Evolutionary conservation across 2,888 invertebrate species (phyloP).

Genomic region (Drosophila limbata): DNA sequence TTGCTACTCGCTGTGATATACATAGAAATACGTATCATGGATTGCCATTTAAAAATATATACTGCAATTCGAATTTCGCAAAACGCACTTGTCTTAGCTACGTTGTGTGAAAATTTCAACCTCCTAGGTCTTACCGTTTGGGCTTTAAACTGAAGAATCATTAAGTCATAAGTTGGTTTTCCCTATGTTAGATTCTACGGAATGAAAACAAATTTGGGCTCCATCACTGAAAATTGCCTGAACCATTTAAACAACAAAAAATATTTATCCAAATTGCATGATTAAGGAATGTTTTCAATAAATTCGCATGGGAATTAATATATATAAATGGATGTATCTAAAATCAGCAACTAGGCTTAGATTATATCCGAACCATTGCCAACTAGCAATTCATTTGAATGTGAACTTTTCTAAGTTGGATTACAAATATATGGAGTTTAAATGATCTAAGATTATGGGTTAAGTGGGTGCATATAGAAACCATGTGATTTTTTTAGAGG

Average conservation of each 20-base stretch:
- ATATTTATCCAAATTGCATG: background rate
- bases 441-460: conserved; percentile 17
- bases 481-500: conserved; percentile 11
- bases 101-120: too few species aligned
- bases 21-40: conserved; percentile 24
- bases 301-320: background rate
- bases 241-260: background rate
- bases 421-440: background rate
- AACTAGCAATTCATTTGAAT: background rate
- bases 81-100: too few species aligned
- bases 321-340: conserved; percentile 12
- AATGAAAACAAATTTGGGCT: too few species aligned
- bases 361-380: conserved; percentile 8
- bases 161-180: too few species aligned
- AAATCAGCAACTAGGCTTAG: conserved; percentile 1
- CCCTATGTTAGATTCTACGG: too few species aligned
- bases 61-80: background rate
- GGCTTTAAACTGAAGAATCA: too few species aligned
- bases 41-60: background rate
- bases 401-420: background rate
- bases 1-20: conserved; percentile 37
- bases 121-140: too few species aligned
- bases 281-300: background rate
- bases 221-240: too few species aligned
- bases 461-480: conserved; percentile 18